Base-by-base conservation (phyloP, 2,888 invertebrate genomes). In the Steinernema scapterisci region DNA sequence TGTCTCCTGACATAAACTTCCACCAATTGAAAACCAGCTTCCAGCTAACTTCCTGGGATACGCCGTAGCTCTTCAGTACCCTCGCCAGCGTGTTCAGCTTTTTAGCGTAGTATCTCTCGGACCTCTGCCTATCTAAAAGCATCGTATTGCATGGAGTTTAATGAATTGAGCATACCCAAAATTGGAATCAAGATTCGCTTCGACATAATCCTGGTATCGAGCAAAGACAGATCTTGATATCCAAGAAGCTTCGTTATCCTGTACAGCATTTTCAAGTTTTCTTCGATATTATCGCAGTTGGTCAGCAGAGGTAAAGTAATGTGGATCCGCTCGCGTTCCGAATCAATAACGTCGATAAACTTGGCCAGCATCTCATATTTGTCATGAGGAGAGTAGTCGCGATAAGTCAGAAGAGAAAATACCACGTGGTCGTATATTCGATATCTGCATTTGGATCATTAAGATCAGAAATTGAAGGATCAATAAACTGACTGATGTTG, bases 321-420 rank as follows among this genome's bases (percentile, higher is more conserved):
- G 56, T 84, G 84, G 31, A 76, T 72, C 25, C 84, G 76, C 19
- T 79, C 78, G 9, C 84, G 73, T 48, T 73, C 74, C 11, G 70
- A 70, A 72, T 84, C 84, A 7, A 84, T 77, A 23, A 79, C 75
- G 73, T 84, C 83, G 16, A 80, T 70, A 38, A 83, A 81, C 11
- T 51, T 73, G 13, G 74, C 51, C 23, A 84, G 79, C 54, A 80
- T 78, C 38, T 80, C 78, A 3, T 83, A 74, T 16, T 80, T 71
- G 25, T 80, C 71, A 13, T 81, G 80, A 0, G 76, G 31, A 6
- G 74, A 70, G 73, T 83, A 80, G 13, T 78, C 74, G 71, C 78
- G 78, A n/a, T 77, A 76, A 54, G 76, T 79, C 43, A 83, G 44
- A 7, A 81, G 73, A 0, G 82, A 73, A 19, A 70, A 80, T 0